Base-by-base conservation (phyloP, 2,113 vertebrate genomes). In the Agapornis roseicollis region DNA sequence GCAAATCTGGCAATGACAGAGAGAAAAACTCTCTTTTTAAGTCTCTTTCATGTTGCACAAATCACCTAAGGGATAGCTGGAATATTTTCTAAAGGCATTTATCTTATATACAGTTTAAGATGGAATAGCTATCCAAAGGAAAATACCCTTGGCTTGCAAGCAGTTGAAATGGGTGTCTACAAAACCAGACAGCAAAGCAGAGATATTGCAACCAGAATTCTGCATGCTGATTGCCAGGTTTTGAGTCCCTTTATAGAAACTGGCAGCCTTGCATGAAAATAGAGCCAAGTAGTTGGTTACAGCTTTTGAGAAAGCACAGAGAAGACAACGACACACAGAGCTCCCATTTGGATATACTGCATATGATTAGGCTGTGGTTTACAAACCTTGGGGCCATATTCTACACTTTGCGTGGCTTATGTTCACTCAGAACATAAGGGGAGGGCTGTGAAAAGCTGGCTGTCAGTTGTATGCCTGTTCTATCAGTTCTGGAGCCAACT, bases 201-300 rank as follows among this genome's bases (percentile, higher is more conserved):
- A 24, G 73, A 39, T 84, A 71, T 31, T 80, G 69, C 64, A 94
- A 35, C 4, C 70, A 90, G 93, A 46, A 71, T 71, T 64, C 61
- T 85, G 91, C 63, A 18, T 81, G 13, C 83, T 53, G 70, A 73
- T 82, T 93, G 94, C 94, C 89, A 89, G 72, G 9, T 52, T 80
- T 69, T 50, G 44, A 80, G 70, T 76, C 89, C 1, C 2, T 94
- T 92, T 93, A 88, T 58, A 85, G 93, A 60, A 93, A 44, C 56
- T 58, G 89, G 84, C 80, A 91, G 73, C 70, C 69, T 35, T 10
- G 29, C 33, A 11, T 47, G 84, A 44, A 77, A 72, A 53, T 53
- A 27, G 68, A 90, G 92, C 80, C 92, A 93, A 90, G 63, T 39
- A 56, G 58, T 31, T 95, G 82, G 73, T 72, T 91, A 53, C 50